Evolutionary conservation across 2,797 vertebrate genomes (phyloP).

Genomic region (Pristis pectinata): DNA sequence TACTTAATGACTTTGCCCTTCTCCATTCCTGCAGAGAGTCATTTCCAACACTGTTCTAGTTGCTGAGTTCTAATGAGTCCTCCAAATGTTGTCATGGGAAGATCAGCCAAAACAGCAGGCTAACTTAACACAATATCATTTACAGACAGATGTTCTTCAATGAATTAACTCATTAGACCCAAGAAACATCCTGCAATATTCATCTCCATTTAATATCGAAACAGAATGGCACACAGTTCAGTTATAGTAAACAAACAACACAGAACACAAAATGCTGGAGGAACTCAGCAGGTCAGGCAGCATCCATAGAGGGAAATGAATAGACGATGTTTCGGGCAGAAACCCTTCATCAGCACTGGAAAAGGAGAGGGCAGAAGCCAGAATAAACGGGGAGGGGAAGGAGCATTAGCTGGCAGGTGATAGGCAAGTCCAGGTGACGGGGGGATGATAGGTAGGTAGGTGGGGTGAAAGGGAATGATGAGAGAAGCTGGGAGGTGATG

Average conservation of each 20-base stretch:
- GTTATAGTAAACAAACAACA: background rate
- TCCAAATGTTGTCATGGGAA: background rate
- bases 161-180: background rate
- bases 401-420: no score
- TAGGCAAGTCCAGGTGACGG: no score
- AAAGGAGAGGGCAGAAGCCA: no score
- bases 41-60: background rate
- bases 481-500: no score
- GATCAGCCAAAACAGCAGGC: background rate
- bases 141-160: background rate
- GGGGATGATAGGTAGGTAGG: no score
- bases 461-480: no score
- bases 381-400: no score
- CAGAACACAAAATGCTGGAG: no score
- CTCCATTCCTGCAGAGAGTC: background rate
- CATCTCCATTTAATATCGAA: background rate
- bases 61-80: background rate
- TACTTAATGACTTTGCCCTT: background rate
- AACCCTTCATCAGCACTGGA: no score
- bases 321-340: no score
- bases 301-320: no score
- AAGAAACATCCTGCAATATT: background rate
- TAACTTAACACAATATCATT: background rate
- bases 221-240: background rate
- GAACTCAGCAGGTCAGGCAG: no score